Evolutionary conservation across 2,888 invertebrate genomes (phyloP).

Genomic region (Rhyacophila evoluta): DNA sequence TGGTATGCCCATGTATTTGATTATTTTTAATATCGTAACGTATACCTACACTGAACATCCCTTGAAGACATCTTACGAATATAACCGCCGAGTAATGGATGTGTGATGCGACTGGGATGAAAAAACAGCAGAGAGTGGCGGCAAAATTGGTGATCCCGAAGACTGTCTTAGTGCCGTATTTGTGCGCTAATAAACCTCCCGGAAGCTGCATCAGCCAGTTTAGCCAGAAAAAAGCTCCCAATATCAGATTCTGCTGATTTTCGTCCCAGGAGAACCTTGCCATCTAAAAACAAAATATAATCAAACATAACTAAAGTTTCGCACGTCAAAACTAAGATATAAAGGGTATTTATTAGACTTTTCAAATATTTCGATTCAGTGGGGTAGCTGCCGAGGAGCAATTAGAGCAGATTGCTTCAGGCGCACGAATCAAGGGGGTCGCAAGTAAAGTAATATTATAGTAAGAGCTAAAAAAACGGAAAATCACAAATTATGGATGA

Average conservation of each 20-base stretch:
- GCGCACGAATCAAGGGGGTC: no score
- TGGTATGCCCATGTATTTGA: no score
- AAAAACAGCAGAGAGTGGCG: conserved; percentile 74
- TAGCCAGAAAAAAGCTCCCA: conserved; percentile 80
- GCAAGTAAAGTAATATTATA: no score
- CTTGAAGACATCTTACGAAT: conserved; percentile 74
- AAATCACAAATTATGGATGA: no score
- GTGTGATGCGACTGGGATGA: conserved; percentile 75
- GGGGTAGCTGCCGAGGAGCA: no score
- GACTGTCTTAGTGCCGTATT: conserved; percentile 78
- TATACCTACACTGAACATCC: conserved; percentile 74
- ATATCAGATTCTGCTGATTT: conserved; percentile 72
- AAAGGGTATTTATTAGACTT: no score
- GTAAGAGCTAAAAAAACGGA: no score
- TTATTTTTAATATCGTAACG: neutral
- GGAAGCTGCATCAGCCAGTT: conserved; percentile 80
- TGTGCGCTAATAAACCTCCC: conserved; percentile 76
- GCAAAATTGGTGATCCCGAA: conserved; percentile 76
- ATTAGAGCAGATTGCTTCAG: no score
- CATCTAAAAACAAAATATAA: conserved; percentile 55
- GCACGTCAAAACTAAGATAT: no score
- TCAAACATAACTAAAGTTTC: no score
- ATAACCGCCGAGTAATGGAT: conserved; percentile 71
- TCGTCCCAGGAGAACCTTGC: conserved; percentile 73
- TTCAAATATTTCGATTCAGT: no score